A percentile compares a stretch with the other conserved stretches of the same genome.
Evolutionary conservation across 1,140 invertebrate species (phyloP).

Genomic region (Metopolophium dirhodum): DNA sequence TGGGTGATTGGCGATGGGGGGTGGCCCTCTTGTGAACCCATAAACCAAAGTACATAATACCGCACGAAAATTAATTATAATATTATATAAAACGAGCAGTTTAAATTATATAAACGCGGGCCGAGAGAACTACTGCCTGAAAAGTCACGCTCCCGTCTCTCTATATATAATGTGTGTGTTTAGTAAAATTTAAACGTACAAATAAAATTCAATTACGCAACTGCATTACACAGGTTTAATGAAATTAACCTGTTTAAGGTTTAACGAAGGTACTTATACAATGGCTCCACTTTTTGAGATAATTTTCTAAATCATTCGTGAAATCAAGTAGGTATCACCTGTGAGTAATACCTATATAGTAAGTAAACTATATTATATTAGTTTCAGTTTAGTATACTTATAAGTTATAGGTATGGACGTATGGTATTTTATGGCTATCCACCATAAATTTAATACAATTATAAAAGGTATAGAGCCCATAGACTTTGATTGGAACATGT

Average conservation of each 20-base stretch:
- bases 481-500: not conserved
- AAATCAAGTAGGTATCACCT: not conserved
- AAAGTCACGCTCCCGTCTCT: not conserved
- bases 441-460: not conserved
- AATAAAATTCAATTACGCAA: not conserved
- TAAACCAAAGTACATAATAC: not conserved
- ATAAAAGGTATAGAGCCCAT: not conserved
- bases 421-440: not conserved
- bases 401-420: not conserved
- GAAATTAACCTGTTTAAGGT: not conserved
- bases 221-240: not conserved
- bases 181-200: conserved; percentile 5
- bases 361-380: too few species aligned
- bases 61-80: not conserved
- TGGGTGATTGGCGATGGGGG: not conserved
- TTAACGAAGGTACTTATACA: not conserved
- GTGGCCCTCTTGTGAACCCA: not conserved
- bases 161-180: not conserved
- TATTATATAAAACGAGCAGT: not conserved
- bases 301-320: not conserved
- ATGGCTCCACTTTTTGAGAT: not conserved
- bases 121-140: not conserved
- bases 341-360: not conserved
- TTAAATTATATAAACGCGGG: not conserved
- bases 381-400: not conserved